Evolutionary conservation across 1,140 invertebrate genomes (phyloP).

Genomic region (Drosophila littoralis): DNA sequence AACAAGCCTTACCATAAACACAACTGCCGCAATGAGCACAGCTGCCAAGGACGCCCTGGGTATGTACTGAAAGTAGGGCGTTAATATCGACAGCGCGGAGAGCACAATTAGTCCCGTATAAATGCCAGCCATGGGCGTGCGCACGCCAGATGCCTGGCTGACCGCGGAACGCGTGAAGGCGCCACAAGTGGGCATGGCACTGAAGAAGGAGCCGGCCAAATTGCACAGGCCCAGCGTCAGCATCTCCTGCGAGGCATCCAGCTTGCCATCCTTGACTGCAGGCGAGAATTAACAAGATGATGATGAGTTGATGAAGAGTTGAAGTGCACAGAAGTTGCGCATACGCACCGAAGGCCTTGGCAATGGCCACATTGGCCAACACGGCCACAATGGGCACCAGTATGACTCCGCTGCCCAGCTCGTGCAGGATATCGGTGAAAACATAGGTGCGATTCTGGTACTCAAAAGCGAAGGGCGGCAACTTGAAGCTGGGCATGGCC

Average conservation of each 20-base stretch:
- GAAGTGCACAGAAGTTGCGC: neutral
- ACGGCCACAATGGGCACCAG: constrained; percentile 92
- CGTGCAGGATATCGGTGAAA: constrained; percentile 88
- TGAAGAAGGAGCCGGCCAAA: constrained; percentile 89
- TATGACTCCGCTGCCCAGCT: constrained; percentile 89
- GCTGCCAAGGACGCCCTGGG: constrained; percentile 91
- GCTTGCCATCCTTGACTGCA: constrained; percentile 85
- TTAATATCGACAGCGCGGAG: constrained; percentile 89
- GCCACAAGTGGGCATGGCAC: constrained; percentile 91
- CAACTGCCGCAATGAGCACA: constrained; percentile 94
- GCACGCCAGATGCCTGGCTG: constrained; percentile 90
- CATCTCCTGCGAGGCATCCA: constrained; percentile 91
- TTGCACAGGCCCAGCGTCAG: constrained; percentile 90
- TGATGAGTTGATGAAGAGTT: neutral
- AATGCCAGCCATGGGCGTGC: constrained; percentile 90
- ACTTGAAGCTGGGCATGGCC: constrained; percentile 87
- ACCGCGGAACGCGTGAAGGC: constrained; percentile 92
- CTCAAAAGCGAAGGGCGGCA: constrained; percentile 88
- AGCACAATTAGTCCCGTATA: constrained; percentile 87
- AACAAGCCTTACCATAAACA: constrained; percentile 90
- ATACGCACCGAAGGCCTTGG: constrained; percentile 92
- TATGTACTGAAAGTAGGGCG: constrained; percentile 93
- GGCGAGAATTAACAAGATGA: neutral
- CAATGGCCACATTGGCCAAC: constrained; percentile 94
- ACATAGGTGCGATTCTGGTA: constrained; percentile 87